phyloP scores from a whole-genome alignment of 2,113 vertebrate genomes.

The Oceanodroma tethys region DNA sequence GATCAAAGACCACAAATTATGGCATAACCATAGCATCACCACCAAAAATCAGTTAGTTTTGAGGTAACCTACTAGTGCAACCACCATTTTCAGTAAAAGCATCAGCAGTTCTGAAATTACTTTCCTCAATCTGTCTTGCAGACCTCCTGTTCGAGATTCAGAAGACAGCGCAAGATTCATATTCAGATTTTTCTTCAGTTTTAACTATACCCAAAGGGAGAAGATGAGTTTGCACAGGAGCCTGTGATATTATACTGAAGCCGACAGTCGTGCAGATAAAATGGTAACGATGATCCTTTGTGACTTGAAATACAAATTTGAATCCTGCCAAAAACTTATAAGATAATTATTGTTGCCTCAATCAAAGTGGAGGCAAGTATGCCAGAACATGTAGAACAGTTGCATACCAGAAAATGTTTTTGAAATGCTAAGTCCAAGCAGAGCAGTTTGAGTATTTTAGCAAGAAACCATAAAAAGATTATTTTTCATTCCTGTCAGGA shows the following conservation, averaged over 20 bases:
- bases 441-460: neutral
- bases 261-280: neutral
- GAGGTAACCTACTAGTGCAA: neutral
- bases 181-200: neutral
- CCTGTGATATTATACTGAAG: neutral
- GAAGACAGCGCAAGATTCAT: neutral
- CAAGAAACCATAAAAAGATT: slow-evolving; percentile 34
- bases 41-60: neutral
- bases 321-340: neutral
- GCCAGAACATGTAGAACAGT: neutral
- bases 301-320: neutral
- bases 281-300: neutral
- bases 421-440: neutral
- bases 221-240: neutral
- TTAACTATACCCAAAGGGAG: neutral
- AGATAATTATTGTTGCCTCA: neutral
- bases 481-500: slow-evolving; percentile 30
- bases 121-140: neutral
- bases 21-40: neutral
- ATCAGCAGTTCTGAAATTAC: neutral
- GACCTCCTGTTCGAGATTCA: neutral
- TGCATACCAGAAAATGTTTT: neutral
- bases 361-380: neutral
- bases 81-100: neutral
- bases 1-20: neutral